Percentiles rank a stretch among this genome's conserved stretches.
phyloP scores from a whole-genome alignment of 2,797 vertebrate genomes.

The Chaetophractus vellerosus region DNA sequence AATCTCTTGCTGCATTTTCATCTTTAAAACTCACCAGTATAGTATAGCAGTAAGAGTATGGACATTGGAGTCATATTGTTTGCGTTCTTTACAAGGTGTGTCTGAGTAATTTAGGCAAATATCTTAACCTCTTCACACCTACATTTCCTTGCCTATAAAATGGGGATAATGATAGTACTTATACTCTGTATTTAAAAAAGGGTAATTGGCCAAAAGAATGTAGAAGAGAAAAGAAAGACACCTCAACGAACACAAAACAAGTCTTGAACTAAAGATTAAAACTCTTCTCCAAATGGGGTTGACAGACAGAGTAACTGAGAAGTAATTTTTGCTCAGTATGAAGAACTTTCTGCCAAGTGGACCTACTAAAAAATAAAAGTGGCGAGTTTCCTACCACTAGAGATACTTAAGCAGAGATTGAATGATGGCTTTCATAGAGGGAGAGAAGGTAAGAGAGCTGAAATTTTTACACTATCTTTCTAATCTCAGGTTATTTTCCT shows the following conservation, averaged over 20 bases:
- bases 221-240: conserved; percentile 5
- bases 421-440: background rate
- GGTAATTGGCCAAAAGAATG: background rate
- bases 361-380: background rate
- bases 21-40: background rate
- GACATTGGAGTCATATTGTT: background rate
- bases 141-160: background rate
- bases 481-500: background rate
- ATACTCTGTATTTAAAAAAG: background rate
- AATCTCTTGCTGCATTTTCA: background rate
- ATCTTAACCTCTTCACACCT: background rate
- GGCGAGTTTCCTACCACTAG: background rate
- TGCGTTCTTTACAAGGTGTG: background rate
- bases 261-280: background rate
- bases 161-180: background rate
- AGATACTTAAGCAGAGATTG: background rate
- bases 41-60: background rate
- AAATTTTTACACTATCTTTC: background rate
- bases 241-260: background rate
- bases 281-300: background rate
- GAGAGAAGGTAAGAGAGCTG: background rate
- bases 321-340: background rate
- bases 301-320: background rate
- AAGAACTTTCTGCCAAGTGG: background rate
- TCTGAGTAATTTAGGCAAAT: background rate